A percentile compares a stretch with the other conserved stretches of the same genome.
Conservation (phyloP, 2,113 vertebrate genomes). For the Siniperca chuatsi region DNA sequence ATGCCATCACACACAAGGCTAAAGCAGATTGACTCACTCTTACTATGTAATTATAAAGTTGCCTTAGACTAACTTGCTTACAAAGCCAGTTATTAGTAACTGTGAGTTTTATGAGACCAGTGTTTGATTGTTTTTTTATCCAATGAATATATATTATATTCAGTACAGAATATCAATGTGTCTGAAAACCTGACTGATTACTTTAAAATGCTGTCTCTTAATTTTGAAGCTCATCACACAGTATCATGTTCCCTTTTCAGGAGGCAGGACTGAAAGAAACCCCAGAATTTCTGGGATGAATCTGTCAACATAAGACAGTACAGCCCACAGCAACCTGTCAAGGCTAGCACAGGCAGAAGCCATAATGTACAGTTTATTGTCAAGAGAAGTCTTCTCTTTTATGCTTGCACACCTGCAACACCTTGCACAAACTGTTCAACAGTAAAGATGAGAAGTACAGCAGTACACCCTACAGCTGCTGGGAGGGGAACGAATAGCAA, state of each 20-base stretch:
- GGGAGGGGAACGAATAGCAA: slow-evolving; percentile 22
- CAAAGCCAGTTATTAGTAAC: neutral
- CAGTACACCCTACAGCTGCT: neutral
- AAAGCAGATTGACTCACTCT: slow-evolving; percentile 17
- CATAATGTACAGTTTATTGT: slow-evolving; percentile 6
- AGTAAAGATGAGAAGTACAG: neutral
- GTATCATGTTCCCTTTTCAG: neutral
- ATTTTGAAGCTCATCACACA: neutral
- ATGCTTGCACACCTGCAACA: slow-evolving; percentile 28
- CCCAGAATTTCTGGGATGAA: slow-evolving; percentile 4
- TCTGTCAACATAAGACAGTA: neutral
- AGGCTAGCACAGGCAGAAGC: neutral
- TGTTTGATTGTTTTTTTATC: neutral
- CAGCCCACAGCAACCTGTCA: neutral
- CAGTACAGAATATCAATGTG: neutral
- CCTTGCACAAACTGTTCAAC: slow-evolving; percentile 21
- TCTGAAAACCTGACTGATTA: neutral
- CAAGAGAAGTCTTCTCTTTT: neutral
- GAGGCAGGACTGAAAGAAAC: neutral
- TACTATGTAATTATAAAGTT: slow-evolving; percentile 26
- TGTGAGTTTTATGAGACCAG: neutral
- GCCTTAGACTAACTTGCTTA: neutral
- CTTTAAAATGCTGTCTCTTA: neutral
- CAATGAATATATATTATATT: neutral
- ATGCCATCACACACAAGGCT: slow-evolving; percentile 32